Evolutionary conservation across 2,888 invertebrate species (phyloP), one percentile per base, ranked within the genome.

Genomic region (Caenorhabditis plicata): DNA sequence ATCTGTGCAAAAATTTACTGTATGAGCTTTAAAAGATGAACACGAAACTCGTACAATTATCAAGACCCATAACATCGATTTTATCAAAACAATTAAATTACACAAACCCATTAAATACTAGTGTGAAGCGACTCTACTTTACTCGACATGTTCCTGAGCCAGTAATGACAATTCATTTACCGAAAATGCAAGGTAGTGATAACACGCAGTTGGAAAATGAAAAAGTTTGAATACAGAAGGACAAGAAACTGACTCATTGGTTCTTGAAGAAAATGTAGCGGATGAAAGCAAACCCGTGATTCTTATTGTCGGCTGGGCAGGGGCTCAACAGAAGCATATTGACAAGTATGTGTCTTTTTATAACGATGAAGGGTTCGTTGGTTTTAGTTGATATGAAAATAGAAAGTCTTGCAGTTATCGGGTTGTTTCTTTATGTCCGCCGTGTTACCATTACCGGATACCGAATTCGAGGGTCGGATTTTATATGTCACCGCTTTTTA

Each of bases 271-370:
- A 20, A 23, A 31, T 19, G 41, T 35, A 15, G 41, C 31, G 25
- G 67, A 62, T 29, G 61, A 56, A 38, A 56, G 51, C 26, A 64
- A 64, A 46, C 64, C 68, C 5, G 61, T 68, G 29, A 36, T 68
- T 27, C 41, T 68, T 31, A 41, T 68, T 29, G 51, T 68, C 19
- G 68, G 68, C 25, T 68, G 68, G 68, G 68, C 64, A n/a, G 70
- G 70, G 7, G 67, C 70, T 7, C 55, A 62, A 44, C 57, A 63
- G 25, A 60, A 56, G 35, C 58, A 64, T 38, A 51, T 70, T 20
- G 60, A 61, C 41, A 70, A 70, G 23, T 70, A 70, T 46, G 63
- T 68, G n/a, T 45, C 50, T 19, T 56, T 68, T 35, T 70, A 70
- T 39, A 63, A 63, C 27, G 54, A 61, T 44, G 49, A 61, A 31